Conservation (phyloP, 2,888 invertebrate genomes). For the Nomada goodeniana region DNA sequence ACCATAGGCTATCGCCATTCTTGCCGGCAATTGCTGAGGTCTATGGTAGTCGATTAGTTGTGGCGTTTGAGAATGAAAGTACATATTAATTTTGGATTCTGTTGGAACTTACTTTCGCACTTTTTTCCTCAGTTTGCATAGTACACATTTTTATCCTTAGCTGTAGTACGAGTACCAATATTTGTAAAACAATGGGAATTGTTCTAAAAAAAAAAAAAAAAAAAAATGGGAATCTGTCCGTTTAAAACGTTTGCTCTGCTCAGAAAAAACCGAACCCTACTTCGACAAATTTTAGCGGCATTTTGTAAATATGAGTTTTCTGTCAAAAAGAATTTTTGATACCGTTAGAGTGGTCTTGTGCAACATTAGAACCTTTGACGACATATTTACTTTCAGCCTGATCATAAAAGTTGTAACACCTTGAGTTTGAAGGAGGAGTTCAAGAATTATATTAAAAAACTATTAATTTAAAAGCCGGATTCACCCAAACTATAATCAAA, state of each 20-base stretch:
- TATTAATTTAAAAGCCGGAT: too few species aligned
- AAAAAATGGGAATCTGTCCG: too few species aligned
- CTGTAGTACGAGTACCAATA: too few species aligned
- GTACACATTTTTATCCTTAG: background rate
- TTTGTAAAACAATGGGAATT: too few species aligned
- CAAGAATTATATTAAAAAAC: too few species aligned
- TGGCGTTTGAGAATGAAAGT: background rate
- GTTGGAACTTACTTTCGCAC: background rate
- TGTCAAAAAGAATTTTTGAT: background rate
- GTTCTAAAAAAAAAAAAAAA: too few species aligned
- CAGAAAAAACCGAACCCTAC: too few species aligned
- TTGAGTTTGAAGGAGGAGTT: too few species aligned
- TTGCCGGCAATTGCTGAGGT: background rate
- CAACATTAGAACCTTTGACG: background rate
- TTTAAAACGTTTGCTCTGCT: background rate
- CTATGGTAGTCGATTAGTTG: background rate
- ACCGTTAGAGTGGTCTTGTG: background rate
- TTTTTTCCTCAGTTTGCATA: background rate
- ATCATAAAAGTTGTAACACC: background rate
- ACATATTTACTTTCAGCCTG: background rate
- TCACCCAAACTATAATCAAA: too few species aligned
- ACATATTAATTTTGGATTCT: background rate
- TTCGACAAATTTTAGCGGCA: background rate
- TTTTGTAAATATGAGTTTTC: background rate
- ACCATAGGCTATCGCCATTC: constrained; percentile 1